A percentile compares a stretch with the other conserved stretches of the same genome.
phyloP scores from a whole-genome alignment of 2,113 vertebrate genomes.

The Papio anubis region DNA sequence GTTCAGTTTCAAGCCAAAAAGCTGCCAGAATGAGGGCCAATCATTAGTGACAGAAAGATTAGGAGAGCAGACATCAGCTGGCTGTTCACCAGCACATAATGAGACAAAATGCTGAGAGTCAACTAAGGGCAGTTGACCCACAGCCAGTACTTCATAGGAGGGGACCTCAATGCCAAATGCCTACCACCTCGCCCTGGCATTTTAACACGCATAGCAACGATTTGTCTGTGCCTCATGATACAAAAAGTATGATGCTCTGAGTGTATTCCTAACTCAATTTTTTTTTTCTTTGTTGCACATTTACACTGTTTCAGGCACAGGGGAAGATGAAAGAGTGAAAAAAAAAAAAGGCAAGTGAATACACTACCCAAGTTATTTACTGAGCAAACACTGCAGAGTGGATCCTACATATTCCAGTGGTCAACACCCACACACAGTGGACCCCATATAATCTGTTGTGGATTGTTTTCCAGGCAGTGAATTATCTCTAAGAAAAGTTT shows the following conservation, averaged over 20 bases:
- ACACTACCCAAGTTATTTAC: background rate
- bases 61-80: constrained; percentile 67
- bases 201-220: background rate
- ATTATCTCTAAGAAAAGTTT: background rate
- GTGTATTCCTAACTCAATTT: background rate
- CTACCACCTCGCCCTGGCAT: background rate
- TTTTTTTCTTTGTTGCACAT: background rate
- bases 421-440: background rate
- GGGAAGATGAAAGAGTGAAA: background rate
- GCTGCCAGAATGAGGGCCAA: constrained; percentile 78
- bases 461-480: background rate
- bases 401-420: background rate
- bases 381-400: background rate
- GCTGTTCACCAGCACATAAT: constrained; percentile 60
- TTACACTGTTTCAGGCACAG: background rate
- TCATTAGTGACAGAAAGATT: constrained; percentile 80
- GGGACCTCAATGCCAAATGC: constrained; percentile 23
- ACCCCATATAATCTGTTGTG: background rate
- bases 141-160: background rate
- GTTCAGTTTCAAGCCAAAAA: constrained; percentile 79
- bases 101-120: constrained; percentile 62
- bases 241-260: background rate
- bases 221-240: constrained; percentile 11
- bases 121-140: constrained; percentile 38
- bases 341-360: background rate